Evolutionary conservation across 2,797 vertebrate species (phyloP).

Genomic region (Eleutherodactylus coqui): DNA sequence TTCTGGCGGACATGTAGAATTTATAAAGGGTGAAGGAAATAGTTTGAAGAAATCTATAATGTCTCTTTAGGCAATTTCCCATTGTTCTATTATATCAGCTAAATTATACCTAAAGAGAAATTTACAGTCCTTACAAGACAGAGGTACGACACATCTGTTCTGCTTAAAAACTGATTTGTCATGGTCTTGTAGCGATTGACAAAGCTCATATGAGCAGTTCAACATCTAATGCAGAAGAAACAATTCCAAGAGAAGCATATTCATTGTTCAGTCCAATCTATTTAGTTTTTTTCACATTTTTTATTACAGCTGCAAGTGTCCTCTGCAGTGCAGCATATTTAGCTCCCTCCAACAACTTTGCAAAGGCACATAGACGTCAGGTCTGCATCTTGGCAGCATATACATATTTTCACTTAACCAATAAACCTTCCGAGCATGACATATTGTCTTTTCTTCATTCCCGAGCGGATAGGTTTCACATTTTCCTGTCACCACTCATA

Average conservation of each 20-base stretch:
- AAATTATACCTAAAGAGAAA: neutral
- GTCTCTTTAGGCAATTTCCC: neutral
- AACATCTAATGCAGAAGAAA: neutral
- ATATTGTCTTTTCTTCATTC: conserved; percentile 48
- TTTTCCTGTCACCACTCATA: conserved; percentile 61
- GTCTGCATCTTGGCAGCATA: conserved; percentile 25
- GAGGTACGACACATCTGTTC: neutral
- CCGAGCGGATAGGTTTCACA: conserved; percentile 14
- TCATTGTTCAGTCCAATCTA: neutral
- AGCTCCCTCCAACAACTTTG: conserved; percentile 2
- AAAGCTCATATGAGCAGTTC: neutral
- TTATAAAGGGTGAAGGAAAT: neutral
- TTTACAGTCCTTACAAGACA: neutral
- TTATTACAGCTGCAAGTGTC: conserved; percentile 36
- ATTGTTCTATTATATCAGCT: neutral
- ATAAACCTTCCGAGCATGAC: conserved; percentile 20
- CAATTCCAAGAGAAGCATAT: neutral
- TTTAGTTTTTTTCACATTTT: neutral
- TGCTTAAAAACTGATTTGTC: neutral
- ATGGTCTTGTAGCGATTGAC: neutral
- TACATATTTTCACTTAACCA: conserved; percentile 26
- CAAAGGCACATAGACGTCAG: conserved; percentile 13
- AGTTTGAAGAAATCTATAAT: neutral
- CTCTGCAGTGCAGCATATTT: conserved; percentile 27
- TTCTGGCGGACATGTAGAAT: too few species aligned